These are phyloP conservation scores for Venustaconcha ellipsiformis DNA, from an alignment of 1,140 invertebrate genomes.

Conservation along the genomic window DNA sequence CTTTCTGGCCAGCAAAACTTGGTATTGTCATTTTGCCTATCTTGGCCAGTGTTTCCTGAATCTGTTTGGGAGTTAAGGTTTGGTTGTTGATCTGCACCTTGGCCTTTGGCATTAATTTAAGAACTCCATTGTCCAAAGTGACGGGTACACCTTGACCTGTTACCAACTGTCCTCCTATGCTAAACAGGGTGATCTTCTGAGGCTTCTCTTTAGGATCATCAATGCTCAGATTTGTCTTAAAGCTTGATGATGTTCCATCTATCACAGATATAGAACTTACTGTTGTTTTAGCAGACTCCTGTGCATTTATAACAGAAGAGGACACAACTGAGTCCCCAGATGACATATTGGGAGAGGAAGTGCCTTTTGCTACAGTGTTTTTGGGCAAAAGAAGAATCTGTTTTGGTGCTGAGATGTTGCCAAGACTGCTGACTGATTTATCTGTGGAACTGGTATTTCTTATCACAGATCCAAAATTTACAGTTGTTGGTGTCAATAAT, in stretches of 20 bases:
- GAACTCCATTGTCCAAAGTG: constrained; percentile 34
- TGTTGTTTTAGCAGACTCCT: background rate
- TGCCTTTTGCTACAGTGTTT: background rate
- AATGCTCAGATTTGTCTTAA: background rate
- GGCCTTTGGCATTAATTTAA: constrained; percentile 38
- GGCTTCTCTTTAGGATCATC: constrained; percentile 5
- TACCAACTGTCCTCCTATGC: constrained; percentile 44
- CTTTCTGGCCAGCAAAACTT: background rate
- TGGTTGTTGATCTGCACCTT: constrained; percentile 29
- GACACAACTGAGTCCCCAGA: background rate
- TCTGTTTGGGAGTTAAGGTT: constrained; percentile 25
- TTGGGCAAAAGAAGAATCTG: background rate
- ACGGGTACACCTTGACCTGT: constrained; percentile 49
- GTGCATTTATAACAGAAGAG: background rate
- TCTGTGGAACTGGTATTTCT: too few relatives aligned
- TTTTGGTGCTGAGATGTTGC: background rate
- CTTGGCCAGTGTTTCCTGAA: constrained; percentile 28
- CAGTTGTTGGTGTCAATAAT: too few relatives aligned
- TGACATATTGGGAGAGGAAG: background rate
- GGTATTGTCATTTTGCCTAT: constrained; percentile 21
- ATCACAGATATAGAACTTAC: background rate
- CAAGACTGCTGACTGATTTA: background rate
- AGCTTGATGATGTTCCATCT: background rate
- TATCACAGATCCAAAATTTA: too few relatives aligned
- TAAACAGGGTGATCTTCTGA: constrained; percentile 33